Evolutionary conservation across 2,888 invertebrate genomes (phyloP).

Genomic region (Notodonta ziczac): DNA sequence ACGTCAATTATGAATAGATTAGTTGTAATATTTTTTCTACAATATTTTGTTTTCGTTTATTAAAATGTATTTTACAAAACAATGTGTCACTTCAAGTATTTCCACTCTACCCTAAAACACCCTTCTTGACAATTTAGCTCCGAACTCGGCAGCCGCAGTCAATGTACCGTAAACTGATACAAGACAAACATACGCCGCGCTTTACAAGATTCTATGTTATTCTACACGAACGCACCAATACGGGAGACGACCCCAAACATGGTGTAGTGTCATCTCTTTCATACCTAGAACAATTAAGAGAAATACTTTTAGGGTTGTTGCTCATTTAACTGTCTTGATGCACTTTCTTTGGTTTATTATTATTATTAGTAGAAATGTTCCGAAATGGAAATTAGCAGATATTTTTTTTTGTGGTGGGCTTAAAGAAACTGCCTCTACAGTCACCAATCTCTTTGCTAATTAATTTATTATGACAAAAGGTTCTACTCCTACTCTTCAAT

Average conservation of each 20-base stretch:
- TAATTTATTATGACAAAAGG: too few relatives aligned
- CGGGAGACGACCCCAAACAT: slow-evolving; percentile 37
- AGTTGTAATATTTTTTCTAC: not conserved
- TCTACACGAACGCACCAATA: slow-evolving; percentile 38
- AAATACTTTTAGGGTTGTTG: slow-evolving; percentile 17
- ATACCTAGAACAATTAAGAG: slow-evolving; percentile 43
- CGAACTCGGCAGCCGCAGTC: slow-evolving; percentile 53
- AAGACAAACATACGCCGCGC: slow-evolving; percentile 61
- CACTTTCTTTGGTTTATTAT: too few relatives aligned
- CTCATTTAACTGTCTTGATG: not conserved
- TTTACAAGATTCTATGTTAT: slow-evolving; percentile 50
- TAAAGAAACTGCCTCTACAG: too few relatives aligned
- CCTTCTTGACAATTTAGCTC: slow-evolving; percentile 52
- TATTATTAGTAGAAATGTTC: too few relatives aligned
- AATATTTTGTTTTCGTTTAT: not conserved
- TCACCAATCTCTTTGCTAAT: too few relatives aligned
- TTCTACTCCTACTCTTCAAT: too few relatives aligned
- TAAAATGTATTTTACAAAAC: not conserved
- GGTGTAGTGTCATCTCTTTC: slow-evolving; percentile 44
- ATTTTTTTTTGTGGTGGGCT: too few relatives aligned
- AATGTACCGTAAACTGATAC: slow-evolving; percentile 74
- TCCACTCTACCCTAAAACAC: slow-evolving; percentile 24
- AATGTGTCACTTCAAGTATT: slow-evolving; percentile 13
- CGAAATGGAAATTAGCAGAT: too few relatives aligned
- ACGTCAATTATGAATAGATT: too few relatives aligned